Evolutionary conservation across 2,888 invertebrate genomes (phyloP).

Genomic region (Tanytarsus gracilentus): DNA sequence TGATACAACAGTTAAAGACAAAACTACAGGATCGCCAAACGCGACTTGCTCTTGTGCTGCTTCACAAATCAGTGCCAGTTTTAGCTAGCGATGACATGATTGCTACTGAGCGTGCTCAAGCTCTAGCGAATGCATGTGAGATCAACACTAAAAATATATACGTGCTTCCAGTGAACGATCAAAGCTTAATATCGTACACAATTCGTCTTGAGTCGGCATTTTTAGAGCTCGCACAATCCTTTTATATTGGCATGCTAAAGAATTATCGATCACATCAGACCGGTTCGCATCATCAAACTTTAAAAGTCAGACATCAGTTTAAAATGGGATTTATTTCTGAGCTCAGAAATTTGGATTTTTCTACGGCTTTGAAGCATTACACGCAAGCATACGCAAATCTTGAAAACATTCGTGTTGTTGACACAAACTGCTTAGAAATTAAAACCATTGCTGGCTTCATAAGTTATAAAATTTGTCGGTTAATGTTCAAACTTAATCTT

Average conservation of each 20-base stretch:
- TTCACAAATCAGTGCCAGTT: slow-evolving; percentile 73
- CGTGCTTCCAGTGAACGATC: slow-evolving; percentile 80
- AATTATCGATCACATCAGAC: slow-evolving; percentile 81
- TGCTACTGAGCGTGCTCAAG: slow-evolving; percentile 83
- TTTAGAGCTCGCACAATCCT: slow-evolving; percentile 83
- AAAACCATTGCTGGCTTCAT: slow-evolving; percentile 91
- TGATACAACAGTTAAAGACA: slow-evolving; percentile 69
- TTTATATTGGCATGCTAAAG: slow-evolving; percentile 83
- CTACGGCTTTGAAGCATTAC: slow-evolving; percentile 78
- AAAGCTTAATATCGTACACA: slow-evolving; percentile 58
- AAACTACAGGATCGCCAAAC: slow-evolving; percentile 46
- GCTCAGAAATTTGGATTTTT: slow-evolving; percentile 80
- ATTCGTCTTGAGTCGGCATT: slow-evolving; percentile 85
- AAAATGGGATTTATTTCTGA: slow-evolving; percentile 95
- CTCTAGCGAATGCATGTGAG: slow-evolving; percentile 84
- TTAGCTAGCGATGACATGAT: slow-evolving; percentile 73
- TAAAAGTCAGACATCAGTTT: slow-evolving; percentile 92
- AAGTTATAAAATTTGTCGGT: slow-evolving; percentile 88
- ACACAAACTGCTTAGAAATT: slow-evolving; percentile 86
- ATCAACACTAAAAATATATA: slow-evolving; percentile 86
- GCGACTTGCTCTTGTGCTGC: slow-evolving; percentile 76
- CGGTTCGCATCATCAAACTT: slow-evolving; percentile 80
- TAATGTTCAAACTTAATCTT: slow-evolving; percentile 80
- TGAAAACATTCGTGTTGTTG: slow-evolving; percentile 77
- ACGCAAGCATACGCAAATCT: slow-evolving; percentile 84